Conservation (phyloP, 2,888 invertebrate genomes). For the Zele albiditarsus region DNA sequence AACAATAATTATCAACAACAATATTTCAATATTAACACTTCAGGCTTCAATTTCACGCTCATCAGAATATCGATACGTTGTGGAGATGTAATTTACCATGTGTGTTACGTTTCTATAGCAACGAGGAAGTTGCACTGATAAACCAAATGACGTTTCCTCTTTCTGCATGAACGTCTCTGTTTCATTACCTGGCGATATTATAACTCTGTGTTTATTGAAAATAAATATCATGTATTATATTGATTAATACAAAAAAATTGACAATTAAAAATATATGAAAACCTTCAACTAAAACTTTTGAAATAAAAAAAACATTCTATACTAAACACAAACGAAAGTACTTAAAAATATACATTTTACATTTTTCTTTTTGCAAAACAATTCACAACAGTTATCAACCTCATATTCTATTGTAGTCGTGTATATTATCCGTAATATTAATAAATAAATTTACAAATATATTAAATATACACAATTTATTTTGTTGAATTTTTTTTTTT, state of each 20-base stretch:
- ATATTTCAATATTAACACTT: no score
- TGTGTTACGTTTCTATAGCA: conserved; percentile 51
- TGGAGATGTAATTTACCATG: conserved; percentile 12
- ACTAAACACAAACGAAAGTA: not conserved
- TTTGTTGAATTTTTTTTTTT: no score
- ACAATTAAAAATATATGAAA: not conserved
- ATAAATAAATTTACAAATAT: no score
- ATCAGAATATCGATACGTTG: conserved; percentile 22
- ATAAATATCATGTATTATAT: conserved; percentile 8
- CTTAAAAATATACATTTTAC: no score
- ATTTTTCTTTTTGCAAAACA: no score
- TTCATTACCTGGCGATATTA: conserved; percentile 23
- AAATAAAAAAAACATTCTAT: not conserved
- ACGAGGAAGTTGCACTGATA: conserved; percentile 44
- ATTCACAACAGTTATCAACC: no score
- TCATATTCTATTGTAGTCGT: no score
- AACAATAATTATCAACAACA: not conserved
- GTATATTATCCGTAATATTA: no score
- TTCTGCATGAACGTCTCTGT: not conserved
- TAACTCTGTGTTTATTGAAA: not conserved
- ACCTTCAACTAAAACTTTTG: not conserved
- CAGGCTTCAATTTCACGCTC: not conserved
- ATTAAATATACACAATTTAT: no score
- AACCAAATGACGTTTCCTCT: conserved; percentile 38
- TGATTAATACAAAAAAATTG: not conserved